phyloP scores from a whole-genome alignment of 2,113 vertebrate species.

The Cheirogaleus medius region DNA sequence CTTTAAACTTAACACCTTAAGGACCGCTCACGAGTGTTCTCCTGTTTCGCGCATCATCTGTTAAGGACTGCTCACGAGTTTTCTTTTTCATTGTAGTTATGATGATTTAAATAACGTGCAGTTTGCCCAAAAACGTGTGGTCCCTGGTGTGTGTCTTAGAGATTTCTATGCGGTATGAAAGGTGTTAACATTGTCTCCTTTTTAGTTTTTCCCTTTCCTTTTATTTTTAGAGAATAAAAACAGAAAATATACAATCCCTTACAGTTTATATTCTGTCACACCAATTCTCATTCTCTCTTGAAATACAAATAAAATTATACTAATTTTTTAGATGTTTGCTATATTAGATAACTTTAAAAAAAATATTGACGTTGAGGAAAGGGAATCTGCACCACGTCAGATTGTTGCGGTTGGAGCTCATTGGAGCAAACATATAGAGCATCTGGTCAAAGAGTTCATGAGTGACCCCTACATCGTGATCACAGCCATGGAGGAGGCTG shows the following conservation, averaged over 20 bases:
- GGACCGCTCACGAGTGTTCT: no score
- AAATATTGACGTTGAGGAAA: slow-evolving; percentile 76
- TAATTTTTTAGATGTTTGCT: slow-evolving; percentile 84
- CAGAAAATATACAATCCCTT: background rate
- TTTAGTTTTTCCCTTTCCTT: background rate
- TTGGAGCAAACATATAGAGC: slow-evolving; percentile 86
- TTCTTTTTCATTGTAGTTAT: no score
- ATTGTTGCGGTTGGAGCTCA: slow-evolving; percentile 87
- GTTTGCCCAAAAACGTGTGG: no score
- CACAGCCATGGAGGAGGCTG: slow-evolving; percentile 89
- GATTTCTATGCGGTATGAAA: no score
- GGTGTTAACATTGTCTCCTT: background rate
- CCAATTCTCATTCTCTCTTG: background rate
- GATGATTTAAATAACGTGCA: no score
- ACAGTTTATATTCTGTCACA: background rate
- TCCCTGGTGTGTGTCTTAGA: no score
- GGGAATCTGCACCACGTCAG: slow-evolving; percentile 82
- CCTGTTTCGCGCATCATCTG: no score
- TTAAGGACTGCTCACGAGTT: no score
- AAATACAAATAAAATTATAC: slow-evolving; percentile 4
- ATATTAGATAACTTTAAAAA: slow-evolving; percentile 91
- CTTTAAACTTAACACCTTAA: background rate
- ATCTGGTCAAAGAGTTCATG: slow-evolving; percentile 88
- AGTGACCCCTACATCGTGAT: slow-evolving; percentile 88
- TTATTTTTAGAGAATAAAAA: background rate